Percentiles rank a stretch among this genome's conserved stretches.
Conservation (phyloP, 2,888 invertebrate species). For the Nephrotoma flavescens region DNA sequence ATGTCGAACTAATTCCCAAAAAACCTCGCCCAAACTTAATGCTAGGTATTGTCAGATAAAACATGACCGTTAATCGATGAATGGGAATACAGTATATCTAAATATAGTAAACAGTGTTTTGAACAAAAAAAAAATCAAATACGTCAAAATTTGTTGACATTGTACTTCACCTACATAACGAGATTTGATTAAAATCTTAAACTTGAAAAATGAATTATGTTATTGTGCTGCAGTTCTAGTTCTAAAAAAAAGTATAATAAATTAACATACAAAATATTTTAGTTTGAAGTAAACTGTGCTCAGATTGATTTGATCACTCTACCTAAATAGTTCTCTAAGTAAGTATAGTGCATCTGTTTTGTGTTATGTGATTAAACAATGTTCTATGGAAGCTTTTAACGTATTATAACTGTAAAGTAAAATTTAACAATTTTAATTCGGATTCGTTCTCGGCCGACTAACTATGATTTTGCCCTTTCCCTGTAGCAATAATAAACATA, state of each 20-base stretch:
- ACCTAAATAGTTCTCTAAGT: neutral
- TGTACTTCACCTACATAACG: neutral
- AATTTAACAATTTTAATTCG: neutral
- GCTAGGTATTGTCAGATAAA: neutral
- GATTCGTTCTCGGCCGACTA: too few relatives aligned
- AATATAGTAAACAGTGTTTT: neutral
- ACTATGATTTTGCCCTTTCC: neutral
- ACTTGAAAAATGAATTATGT: neutral
- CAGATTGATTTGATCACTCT: neutral
- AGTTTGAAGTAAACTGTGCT: neutral
- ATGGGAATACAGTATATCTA: neutral
- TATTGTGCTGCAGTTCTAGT: neutral
- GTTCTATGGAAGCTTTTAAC: neutral
- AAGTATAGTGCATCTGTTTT: neutral
- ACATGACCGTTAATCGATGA: neutral
- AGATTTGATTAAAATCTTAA: neutral
- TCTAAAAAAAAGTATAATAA: neutral
- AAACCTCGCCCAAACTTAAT: neutral
- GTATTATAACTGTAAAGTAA: neutral
- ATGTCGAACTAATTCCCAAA: too few relatives aligned
- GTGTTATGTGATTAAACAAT: neutral
- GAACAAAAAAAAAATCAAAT: neutral
- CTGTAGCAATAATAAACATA: neutral
- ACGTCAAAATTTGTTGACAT: neutral
- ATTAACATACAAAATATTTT: neutral